Evolutionary conservation across 2,113 vertebrate genomes (phyloP).

Genomic region (Oophaga pumilio): DNA sequence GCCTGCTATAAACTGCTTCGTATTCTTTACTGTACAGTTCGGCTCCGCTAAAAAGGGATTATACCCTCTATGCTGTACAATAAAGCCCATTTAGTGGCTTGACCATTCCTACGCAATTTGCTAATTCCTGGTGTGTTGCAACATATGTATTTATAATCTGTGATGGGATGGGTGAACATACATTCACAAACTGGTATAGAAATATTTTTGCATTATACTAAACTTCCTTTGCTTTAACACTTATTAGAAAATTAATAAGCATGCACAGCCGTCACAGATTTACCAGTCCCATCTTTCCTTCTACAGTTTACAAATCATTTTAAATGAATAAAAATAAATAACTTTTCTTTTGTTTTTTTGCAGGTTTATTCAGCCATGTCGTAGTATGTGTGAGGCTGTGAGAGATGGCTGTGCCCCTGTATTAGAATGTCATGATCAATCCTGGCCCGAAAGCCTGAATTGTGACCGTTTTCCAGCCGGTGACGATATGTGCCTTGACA

Average conservation of each 20-base stretch:
- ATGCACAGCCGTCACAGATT: background rate
- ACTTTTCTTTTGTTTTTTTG: background rate
- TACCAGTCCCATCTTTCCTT: background rate
- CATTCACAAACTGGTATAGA: background rate
- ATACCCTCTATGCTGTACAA: background rate
- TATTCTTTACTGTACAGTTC: background rate
- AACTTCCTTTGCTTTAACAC: background rate
- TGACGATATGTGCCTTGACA: conserved; percentile 81
- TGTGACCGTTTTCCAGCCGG: conserved; percentile 81
- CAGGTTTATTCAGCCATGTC: conserved; percentile 87
- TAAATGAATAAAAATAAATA: background rate
- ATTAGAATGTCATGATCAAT: conserved; percentile 79
- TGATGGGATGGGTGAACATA: background rate
- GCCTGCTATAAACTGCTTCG: conserved; percentile 1
- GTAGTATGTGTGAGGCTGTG: conserved; percentile 81
- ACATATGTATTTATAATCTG: background rate
- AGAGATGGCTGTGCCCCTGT: conserved; percentile 80
- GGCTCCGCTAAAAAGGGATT: background rate
- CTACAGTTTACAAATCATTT: background rate
- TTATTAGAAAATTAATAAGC: background rate
- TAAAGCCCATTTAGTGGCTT: background rate
- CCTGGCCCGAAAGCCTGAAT: conserved; percentile 79
- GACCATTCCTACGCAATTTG: background rate
- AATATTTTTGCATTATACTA: background rate
- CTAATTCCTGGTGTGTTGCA: background rate